Evolutionary conservation across 2,797 vertebrate genomes (phyloP).

Genomic region (Sebastes matsubarae): DNA sequence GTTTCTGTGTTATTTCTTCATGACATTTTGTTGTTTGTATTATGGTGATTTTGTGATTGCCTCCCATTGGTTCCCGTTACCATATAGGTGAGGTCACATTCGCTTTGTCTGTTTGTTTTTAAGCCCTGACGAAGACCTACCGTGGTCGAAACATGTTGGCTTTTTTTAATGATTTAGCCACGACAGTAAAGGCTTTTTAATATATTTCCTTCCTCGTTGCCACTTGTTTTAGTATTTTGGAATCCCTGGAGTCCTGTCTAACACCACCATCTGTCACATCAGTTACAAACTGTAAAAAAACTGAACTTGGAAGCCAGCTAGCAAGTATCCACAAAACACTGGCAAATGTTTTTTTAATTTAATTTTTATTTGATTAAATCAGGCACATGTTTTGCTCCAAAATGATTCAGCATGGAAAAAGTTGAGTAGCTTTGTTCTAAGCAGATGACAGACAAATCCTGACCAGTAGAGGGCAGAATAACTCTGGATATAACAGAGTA

Average conservation of each 20-base stretch:
- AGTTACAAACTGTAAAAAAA: neutral
- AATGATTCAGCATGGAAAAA: neutral
- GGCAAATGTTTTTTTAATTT: neutral
- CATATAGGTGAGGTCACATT: too few species aligned
- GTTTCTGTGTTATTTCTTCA: too few species aligned
- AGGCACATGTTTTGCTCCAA: neutral
- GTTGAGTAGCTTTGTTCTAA: neutral
- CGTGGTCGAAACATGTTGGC: rapidly evolving
- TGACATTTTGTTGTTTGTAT: too few species aligned
- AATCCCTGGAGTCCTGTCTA: too few species aligned
- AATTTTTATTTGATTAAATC: constrained; percentile 12
- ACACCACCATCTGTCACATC: neutral
- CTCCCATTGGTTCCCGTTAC: too few species aligned
- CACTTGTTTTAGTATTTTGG: too few species aligned
- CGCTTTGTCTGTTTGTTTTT: too few species aligned
- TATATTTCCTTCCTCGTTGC: too few species aligned
- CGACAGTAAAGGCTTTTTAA: too few species aligned
- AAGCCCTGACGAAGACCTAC: too few species aligned
- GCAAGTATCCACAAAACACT: constrained; percentile 8
- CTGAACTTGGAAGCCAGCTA: neutral
- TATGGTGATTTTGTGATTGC: too few species aligned
- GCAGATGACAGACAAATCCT: constrained; percentile 1
- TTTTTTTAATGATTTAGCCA: too few species aligned
- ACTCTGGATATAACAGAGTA: neutral
- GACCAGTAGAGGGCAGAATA: constrained; percentile 71